Evolutionary conservation across 2,888 invertebrate genomes (phyloP).

Genomic region (Erebia palarica): DNA sequence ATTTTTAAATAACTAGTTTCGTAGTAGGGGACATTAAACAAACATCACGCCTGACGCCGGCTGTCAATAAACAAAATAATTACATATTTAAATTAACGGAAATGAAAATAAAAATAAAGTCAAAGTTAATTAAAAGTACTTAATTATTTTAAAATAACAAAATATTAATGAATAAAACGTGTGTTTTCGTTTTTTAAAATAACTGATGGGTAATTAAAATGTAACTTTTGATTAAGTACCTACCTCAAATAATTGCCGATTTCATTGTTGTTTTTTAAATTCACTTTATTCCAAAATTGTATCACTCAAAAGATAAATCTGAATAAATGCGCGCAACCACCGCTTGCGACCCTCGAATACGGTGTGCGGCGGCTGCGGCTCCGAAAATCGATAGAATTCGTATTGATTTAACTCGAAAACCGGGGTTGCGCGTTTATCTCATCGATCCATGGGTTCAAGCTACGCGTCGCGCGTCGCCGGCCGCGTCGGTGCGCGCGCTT

Average conservation of each 20-base stretch:
- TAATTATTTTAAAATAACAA: neutral
- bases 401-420: conserved; percentile 87
- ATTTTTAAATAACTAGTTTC: conserved; percentile 4
- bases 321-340: conserved; percentile 68
- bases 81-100: neutral
- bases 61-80: neutral
- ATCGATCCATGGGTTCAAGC: conserved; percentile 84
- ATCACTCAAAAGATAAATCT: conserved; percentile 9
- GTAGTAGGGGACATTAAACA: conserved; percentile 21
- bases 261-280: neutral
- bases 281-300: neutral
- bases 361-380: conserved; percentile 84
- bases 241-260: neutral
- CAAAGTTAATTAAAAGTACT: neutral
- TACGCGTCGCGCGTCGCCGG: conserved; percentile 52
- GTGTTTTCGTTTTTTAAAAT: no score
- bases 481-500: conserved; percentile 45
- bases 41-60: neutral
- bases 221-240: neutral
- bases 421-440: conserved; percentile 90
- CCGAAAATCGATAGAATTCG: conserved; percentile 88
- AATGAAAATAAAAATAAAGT: conserved; percentile 13
- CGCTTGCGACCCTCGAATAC: conserved; percentile 76
- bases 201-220: neutral
- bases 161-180: neutral